Evolutionary conservation across 2,113 vertebrate species (phyloP), one percentile per base, ranked within the genome.

Genomic region (Xenopus borealis): DNA sequence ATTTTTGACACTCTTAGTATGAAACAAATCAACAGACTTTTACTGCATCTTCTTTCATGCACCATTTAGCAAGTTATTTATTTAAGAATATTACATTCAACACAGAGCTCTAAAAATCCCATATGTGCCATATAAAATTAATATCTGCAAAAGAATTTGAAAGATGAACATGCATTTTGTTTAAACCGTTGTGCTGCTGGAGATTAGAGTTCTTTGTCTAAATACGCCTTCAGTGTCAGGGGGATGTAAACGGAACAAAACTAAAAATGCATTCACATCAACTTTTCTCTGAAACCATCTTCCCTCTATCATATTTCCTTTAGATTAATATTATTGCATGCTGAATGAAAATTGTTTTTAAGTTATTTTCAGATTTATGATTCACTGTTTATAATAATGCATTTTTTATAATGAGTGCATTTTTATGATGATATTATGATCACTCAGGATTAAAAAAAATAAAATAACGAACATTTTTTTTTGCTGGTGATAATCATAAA

Each of bases 31-130:
- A 18, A 58, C 18, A 16, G 16, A 10, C 55, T 58, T n/a, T 17
- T 10, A 4, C 14, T 50, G 55, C 18, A 58, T 58, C 55, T 19
- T 58, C 7, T 58, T 58, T 50, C 47, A 50, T 44, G 13, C 4
- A 33, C 55, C 45, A 40, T 33, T 75, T 68, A 67, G 72, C 40
- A 75, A 50, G 55, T 46, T 75, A 75, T 75, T 68, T 75, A 61
- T 61, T 75, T 18, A 17, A 50, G 44, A 75, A 62, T 14, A 62
- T 52, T 52, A 52, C 19, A 50, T 18, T 58, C n/a, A 2, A 67
- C 53, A 75, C 44, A 67, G 50, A 30, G 18, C 16, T 66, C 71
- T 66, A 33, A 52, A 47, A 66, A 59, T 74, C 64, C 72, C 72
- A 66, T 30, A 67, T 72, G 46, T 58, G 52, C 58, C 53, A 23